Conservation (phyloP, 2,797 vertebrate genomes). For the Taeniopygia guttata region DNA sequence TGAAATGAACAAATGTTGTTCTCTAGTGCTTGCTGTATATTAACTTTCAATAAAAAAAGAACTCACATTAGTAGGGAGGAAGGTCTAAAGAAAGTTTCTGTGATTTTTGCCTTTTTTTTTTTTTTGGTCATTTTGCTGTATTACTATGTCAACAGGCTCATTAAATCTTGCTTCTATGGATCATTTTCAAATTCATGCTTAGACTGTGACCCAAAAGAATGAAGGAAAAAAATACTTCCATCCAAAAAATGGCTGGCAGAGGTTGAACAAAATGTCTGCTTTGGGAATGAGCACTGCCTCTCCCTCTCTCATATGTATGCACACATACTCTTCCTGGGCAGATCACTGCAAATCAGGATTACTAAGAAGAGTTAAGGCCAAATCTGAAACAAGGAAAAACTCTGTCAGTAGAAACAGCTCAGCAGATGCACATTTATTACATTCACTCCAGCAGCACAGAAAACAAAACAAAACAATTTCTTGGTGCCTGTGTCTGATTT, state of each 20-base stretch:
- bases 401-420: constrained; percentile 11
- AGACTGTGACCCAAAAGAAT: constrained; percentile 45
- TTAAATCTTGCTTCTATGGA: constrained; percentile 65
- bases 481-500: constrained; percentile 49
- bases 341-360: constrained; percentile 15
- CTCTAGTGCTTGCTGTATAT: not conserved
- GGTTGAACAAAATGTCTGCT: constrained; percentile 53
- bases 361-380: constrained; percentile 30
- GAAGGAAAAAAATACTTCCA: not conserved
- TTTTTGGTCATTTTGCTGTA: not conserved
- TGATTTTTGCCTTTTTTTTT: constrained; percentile 23
- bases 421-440: constrained; percentile 40
- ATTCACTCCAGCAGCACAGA: constrained; percentile 31
- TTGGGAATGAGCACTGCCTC: constrained; percentile 45
- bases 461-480: constrained; percentile 29
- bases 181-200: constrained; percentile 70
- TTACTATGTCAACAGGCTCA: constrained; percentile 23
- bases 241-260: constrained; percentile 50
- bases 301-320: not conserved
- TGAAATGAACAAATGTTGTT: constrained; percentile 37
- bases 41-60: constrained; percentile 2
- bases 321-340: not conserved
- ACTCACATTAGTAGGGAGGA: constrained; percentile 21
- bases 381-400: constrained; percentile 57
- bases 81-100: not conserved